phyloP scores from a whole-genome alignment of 2,797 vertebrate species.

The Halcyon badia region DNA sequence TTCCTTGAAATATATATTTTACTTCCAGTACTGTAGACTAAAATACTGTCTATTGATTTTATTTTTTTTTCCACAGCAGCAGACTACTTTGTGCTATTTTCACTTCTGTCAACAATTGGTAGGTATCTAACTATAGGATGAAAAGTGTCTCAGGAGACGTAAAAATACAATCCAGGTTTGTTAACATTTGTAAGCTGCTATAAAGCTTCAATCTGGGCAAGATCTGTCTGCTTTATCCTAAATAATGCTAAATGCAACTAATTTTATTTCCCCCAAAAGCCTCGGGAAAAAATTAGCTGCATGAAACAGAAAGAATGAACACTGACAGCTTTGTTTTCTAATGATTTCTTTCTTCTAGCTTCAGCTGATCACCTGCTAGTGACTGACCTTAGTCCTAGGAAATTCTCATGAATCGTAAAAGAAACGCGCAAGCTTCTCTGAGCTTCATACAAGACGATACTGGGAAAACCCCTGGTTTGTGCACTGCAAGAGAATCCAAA shows the following conservation, averaged over 20 bases:
- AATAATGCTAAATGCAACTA: conserved; percentile 24
- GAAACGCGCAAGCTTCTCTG: neutral
- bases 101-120: conserved; percentile 50
- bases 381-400: neutral
- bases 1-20: conserved; percentile 47
- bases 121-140: conserved; percentile 25
- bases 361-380: neutral
- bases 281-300: neutral
- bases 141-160: conserved; percentile 41
- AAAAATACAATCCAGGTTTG: conserved; percentile 41
- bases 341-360: neutral
- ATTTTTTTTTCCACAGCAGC: neutral
- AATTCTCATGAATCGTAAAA: neutral
- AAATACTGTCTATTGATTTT: conserved; percentile 64
- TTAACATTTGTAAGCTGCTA: conserved; percentile 36
- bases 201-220: neutral
- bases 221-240: neutral
- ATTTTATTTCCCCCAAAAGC: neutral
- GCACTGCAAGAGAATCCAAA: neutral
- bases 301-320: neutral
- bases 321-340: neutral
- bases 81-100: conserved; percentile 49
- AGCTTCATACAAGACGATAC: neutral
- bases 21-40: conserved; percentile 31
- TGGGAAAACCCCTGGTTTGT: neutral